Evolutionary conservation across 2,797 vertebrate genomes (phyloP).

Genomic region (Thalassophryne amazonica): DNA sequence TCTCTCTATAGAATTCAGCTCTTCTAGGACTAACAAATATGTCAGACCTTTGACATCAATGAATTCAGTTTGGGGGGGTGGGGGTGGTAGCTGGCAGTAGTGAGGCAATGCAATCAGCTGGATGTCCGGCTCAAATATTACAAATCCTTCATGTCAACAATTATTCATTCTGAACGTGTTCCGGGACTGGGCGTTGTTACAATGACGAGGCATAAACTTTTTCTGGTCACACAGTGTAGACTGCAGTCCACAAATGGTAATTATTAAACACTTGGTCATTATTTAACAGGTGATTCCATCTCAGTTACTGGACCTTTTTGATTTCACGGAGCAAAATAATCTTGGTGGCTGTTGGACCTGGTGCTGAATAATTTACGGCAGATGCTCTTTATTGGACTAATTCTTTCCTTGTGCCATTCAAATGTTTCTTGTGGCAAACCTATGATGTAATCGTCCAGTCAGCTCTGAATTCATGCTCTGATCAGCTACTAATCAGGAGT

Average conservation of each 20-base stretch:
- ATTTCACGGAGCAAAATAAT: slow-evolving; percentile 1
- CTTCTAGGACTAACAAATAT: too few relatives aligned
- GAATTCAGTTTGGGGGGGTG: too few relatives aligned
- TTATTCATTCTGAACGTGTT: too few relatives aligned
- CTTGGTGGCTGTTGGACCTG: slow-evolving; percentile 25
- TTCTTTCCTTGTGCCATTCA: slow-evolving; percentile 9
- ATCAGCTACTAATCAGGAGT: slow-evolving; percentile 26
- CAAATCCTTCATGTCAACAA: too few relatives aligned
- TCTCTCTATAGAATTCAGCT: too few relatives aligned
- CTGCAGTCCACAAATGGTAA: not conserved
- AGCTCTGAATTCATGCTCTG: not conserved
- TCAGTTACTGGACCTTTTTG: slow-evolving; percentile 41
- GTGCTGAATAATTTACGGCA: slow-evolving; percentile 14
- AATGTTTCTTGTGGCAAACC: slow-evolving; percentile 13
- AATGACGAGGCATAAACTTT: too few relatives aligned
- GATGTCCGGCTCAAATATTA: too few relatives aligned
- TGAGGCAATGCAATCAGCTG: too few relatives aligned
- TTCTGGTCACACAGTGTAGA: too few relatives aligned
- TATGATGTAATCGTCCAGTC: slow-evolving; percentile 6
- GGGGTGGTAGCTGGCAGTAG: too few relatives aligned
- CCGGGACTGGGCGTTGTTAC: too few relatives aligned
- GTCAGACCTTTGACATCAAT: too few relatives aligned
- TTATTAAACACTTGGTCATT: not conserved
- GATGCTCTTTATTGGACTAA: slow-evolving; percentile 41
- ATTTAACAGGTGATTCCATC: slow-evolving; percentile 36